A percentile compares a stretch with the other conserved stretches of the same genome.
Conservation (phyloP, 2,888 invertebrate genomes). For the Yponomeuta malinellus region DNA sequence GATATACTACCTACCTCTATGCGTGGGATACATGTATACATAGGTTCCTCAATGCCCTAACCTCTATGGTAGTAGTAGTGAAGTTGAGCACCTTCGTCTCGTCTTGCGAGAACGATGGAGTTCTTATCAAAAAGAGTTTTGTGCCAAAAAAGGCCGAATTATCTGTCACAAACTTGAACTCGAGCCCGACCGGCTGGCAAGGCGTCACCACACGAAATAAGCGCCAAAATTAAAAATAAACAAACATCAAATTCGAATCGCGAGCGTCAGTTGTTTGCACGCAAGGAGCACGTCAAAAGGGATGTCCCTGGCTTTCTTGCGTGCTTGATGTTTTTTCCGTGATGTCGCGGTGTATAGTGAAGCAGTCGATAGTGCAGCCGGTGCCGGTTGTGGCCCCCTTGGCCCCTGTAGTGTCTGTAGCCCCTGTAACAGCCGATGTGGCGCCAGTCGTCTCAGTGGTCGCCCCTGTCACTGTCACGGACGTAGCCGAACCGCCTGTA, state of each 20-base stretch:
- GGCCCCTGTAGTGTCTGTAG: conserved; percentile 22
- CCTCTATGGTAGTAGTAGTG: too few species aligned
- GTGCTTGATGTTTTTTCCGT: conserved; percentile 5
- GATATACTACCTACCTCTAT: too few species aligned
- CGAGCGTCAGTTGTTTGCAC: conserved; percentile 59
- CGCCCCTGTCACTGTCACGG: conserved; percentile 24
- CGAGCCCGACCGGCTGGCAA: conserved; percentile 32
- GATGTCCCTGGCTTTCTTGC: conserved; percentile 27
- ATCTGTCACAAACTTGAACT: conserved; percentile 6
- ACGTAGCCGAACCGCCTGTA: conserved; percentile 30
- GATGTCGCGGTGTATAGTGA: conserved; percentile 70
- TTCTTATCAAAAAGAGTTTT: not conserved
- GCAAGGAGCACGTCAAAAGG: conserved; percentile 36
- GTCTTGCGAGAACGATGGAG: not conserved
- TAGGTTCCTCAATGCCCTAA: too few species aligned
- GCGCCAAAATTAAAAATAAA: conserved; percentile 75
- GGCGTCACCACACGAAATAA: conserved; percentile 51
- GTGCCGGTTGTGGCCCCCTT: conserved; percentile 34
- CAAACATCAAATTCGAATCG: conserved; percentile 70
- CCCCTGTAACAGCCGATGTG: conserved; percentile 13
- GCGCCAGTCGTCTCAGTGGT: conserved; percentile 22
- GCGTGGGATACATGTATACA: too few species aligned
- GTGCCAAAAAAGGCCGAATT: not conserved
- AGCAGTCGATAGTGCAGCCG: conserved; percentile 59
- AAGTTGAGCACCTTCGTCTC: not conserved